Base-by-base conservation (phyloP, 1,140 invertebrate species). In the Lutraria rhynchaena region DNA sequence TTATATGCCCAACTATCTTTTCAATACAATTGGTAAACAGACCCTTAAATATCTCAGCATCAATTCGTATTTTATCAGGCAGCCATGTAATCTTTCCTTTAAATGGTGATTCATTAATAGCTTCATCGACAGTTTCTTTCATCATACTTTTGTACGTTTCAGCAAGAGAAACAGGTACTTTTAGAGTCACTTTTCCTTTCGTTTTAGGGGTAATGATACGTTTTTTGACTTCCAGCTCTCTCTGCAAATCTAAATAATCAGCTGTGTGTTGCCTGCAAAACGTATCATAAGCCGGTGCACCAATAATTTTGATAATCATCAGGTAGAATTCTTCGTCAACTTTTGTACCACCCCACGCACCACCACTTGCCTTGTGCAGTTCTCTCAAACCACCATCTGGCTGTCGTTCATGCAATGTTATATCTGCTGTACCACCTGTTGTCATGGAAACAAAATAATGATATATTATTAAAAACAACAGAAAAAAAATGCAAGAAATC, bases 161-260 rank as follows among this genome's bases (percentile, higher is more conserved):
- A 3, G 37, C 41, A 27, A 75, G 41, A 15, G 33, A 22, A 7
- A 75, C 73, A 29, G 77, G 53, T 33, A 81, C 74, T 69, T 74
- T 77, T 24, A 85, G 44, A 13, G 74, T 74, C 49, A 82, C 63
- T 55, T 78, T 82, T n/a, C 55, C 27, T 22, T 41, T 74, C 24
- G 44, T 60, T 17, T 24, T 57, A 27, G 83, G 75, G 7, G 58
- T 60, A 7, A 85, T 83, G n/a, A 3, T 70, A 27, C 84, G 37
- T 51, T 85, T 85, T 31, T 85, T 85, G 1, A 65, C 41, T 71
- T 85, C 84, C 35, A 85, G 46, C 49, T 82, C 81, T 70, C 74
- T 33, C 4, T 61, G 63, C 19, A 85, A n/a, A 27, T 80, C 81
- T 4, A 80, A 13, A 22, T 31, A 51, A 24, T 78, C 84, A 53